A percentile compares a stretch with the other conserved stretches of the same genome.
phyloP scores from a whole-genome alignment of 2,797 vertebrate genomes.

The Alauda arvensis region DNA sequence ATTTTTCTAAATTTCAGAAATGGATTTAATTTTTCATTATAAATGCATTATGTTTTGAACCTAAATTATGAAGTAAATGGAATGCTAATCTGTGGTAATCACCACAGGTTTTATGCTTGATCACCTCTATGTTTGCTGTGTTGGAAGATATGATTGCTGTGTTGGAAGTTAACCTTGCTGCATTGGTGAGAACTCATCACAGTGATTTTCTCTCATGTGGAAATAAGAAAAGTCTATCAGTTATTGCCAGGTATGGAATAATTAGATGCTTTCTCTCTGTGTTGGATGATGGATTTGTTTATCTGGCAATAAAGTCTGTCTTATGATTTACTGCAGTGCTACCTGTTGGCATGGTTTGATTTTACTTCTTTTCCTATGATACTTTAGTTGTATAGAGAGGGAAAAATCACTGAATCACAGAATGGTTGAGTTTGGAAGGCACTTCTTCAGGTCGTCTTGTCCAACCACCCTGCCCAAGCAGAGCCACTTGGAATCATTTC shows the following conservation, averaged over 20 bases:
- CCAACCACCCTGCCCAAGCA: not conserved
- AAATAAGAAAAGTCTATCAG: slow-evolving; percentile 54
- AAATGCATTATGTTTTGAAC: not conserved
- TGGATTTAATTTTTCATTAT: not conserved
- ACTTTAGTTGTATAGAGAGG: not conserved
- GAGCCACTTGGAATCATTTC: not conserved
- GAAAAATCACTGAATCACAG: not conserved
- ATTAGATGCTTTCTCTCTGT: not conserved
- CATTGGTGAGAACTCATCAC: slow-evolving; percentile 35
- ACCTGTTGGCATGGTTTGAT: not conserved
- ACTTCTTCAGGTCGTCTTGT: not conserved
- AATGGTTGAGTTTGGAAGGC: not conserved
- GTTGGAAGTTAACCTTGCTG: slow-evolving; percentile 69
- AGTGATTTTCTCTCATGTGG: not conserved
- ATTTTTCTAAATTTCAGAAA: not conserved
- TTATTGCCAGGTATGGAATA: slow-evolving; percentile 81
- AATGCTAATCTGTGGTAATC: not conserved
- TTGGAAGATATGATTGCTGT: slow-evolving; percentile 47
- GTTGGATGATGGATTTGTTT: not conserved
- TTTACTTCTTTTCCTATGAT: not conserved
- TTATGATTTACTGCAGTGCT: not conserved
- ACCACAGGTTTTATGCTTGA: slow-evolving; percentile 77
- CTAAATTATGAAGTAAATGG: not conserved
- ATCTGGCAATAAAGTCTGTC: not conserved
- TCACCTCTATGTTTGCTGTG: slow-evolving; percentile 70